A percentile compares a stretch with the other conserved stretches of the same genome.
phyloP scores from a whole-genome alignment of 2,113 vertebrate species.

The Galeopterus variegatus region DNA sequence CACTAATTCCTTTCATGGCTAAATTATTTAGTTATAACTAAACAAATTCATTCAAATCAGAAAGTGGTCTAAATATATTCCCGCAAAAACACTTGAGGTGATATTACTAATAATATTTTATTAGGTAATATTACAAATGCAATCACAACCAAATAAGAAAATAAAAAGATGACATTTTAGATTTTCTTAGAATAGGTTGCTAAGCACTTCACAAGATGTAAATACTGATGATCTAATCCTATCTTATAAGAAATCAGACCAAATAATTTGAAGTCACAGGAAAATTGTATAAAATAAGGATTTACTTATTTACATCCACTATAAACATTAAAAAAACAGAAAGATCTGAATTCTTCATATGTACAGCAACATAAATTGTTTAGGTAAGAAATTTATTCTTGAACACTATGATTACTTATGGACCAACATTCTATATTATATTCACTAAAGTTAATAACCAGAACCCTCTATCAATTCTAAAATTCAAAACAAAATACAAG shows the following conservation, averaged over 20 bases:
- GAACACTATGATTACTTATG: not conserved
- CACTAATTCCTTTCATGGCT: not conserved
- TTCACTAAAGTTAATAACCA: not conserved
- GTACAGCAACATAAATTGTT: not conserved
- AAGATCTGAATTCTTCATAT: not conserved
- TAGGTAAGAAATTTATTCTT: conserved; percentile 1
- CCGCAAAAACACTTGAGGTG: not conserved
- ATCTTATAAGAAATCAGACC: not conserved
- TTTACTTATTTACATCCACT: not conserved
- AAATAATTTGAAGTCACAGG: not conserved
- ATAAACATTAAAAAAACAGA: not conserved
- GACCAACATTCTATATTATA: not conserved
- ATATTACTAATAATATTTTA: not conserved
- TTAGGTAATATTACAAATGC: not conserved
- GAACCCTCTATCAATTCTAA: not conserved
- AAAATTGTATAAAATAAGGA: not conserved
- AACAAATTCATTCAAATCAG: conserved; percentile 37
- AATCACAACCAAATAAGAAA: conserved; percentile 2
- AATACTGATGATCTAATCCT: not conserved
- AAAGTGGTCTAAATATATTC: conserved; percentile 1
- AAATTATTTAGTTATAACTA: not conserved
- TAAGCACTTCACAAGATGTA: not conserved
- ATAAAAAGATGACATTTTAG: not conserved
- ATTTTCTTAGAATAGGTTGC: not conserved
- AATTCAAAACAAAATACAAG: not conserved